Percentiles rank a stretch among this genome's conserved stretches.
Evolutionary conservation across 2,888 invertebrate species (phyloP).

Genomic region (Branchellion lobata): DNA sequence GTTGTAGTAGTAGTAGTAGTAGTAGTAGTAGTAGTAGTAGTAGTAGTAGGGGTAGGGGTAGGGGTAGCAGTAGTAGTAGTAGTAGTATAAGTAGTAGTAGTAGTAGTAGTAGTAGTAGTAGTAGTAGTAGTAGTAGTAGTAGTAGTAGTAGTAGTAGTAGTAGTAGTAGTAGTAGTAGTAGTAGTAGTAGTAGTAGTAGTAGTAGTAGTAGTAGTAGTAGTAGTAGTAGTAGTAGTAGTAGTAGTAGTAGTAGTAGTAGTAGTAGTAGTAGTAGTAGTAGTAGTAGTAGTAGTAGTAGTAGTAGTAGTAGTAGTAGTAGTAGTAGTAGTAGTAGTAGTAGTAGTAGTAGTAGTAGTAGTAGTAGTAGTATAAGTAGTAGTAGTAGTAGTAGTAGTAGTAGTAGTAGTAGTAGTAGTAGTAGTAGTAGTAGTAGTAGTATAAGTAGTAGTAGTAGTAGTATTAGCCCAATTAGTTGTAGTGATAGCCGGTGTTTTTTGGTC

Average conservation of each 20-base stretch:
- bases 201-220: conserved; percentile 19
- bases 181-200: conserved; percentile 19
- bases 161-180: conserved; percentile 16
- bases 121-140: conserved; percentile 17
- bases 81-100: conserved; percentile 3
- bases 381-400: conserved; percentile 13
- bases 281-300: conserved; percentile 31
- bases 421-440: conserved; percentile 3
- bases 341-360: conserved; percentile 42
- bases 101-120: conserved; percentile 11
- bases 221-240: conserved; percentile 16
- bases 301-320: conserved; percentile 21
- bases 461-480: background rate
- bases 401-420: conserved; percentile 1
- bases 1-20: conserved; percentile 38
- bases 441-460: conserved; percentile 17
- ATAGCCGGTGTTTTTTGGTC: background rate
- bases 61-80: background rate
- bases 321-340: conserved; percentile 40
- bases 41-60: conserved; percentile 1
- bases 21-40: conserved; percentile 19
- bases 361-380: conserved; percentile 16
- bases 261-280: conserved; percentile 27
- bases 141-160: conserved; percentile 1
- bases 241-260: conserved; percentile 19